Percentiles rank a stretch among this genome's conserved stretches.
Conservation (phyloP, 1,140 invertebrate genomes). For the Drosophila tsacasi region DNA sequence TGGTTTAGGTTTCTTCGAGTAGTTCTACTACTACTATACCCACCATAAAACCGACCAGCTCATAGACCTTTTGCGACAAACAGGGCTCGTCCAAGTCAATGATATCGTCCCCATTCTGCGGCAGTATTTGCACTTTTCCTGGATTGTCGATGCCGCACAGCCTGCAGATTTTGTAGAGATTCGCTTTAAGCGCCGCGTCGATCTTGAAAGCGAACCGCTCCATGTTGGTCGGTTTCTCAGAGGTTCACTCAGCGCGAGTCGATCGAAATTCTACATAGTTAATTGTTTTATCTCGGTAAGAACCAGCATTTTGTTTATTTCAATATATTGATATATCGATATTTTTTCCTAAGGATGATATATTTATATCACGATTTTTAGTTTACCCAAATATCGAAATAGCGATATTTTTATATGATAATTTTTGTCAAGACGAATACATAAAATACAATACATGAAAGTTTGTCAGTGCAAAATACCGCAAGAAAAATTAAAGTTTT, state of each 20-base stretch:
- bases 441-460: no score
- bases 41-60: slow-evolving; percentile 75
- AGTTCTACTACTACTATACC: background rate
- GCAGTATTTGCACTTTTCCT: slow-evolving; percentile 66
- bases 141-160: slow-evolving; percentile 84
- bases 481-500: no score
- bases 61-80: slow-evolving; percentile 70
- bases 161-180: slow-evolving; percentile 83
- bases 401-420: no score
- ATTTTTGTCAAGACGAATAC: no score
- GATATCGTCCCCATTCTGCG: slow-evolving; percentile 30
- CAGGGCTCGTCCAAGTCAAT: slow-evolving; percentile 75
- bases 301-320: slow-evolving; percentile 53
- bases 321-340: no score
- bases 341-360: no score
- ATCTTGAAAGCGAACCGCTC: slow-evolving; percentile 84
- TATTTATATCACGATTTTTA: no score
- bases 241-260: background rate
- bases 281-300: slow-evolving; percentile 37
- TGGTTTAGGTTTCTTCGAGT: background rate
- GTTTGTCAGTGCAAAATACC: no score
- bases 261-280: slow-evolving; percentile 22
- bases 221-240: slow-evolving; percentile 46
- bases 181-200: slow-evolving; percentile 73
- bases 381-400: no score